These are phyloP conservation scores for Montipora sp. DNA, from an alignment of 64 coral and sea anemone genomes.

Conservation along the genomic window DNA sequence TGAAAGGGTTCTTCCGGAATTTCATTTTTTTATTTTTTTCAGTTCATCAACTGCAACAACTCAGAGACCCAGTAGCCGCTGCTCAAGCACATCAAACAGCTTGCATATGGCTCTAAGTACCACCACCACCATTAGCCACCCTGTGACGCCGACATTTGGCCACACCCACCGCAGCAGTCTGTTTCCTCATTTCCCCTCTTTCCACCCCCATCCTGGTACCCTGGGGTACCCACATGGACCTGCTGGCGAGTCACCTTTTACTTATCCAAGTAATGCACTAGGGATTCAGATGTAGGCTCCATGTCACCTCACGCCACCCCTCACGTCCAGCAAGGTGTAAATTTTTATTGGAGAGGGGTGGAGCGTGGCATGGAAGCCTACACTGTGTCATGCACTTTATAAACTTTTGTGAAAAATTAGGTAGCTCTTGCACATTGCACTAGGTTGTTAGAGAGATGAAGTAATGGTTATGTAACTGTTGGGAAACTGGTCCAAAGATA, in stretches of 20 bases:
- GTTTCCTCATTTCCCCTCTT: constrained; percentile 72
- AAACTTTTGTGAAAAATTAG: not conserved
- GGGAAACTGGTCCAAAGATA: no score
- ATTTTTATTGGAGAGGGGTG: not conserved
- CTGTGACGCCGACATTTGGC: constrained; percentile 60
- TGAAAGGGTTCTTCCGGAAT: not conserved
- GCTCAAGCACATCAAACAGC: constrained; percentile 20
- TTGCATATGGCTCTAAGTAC: constrained; percentile 33
- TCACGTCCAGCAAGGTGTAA: not conserved
- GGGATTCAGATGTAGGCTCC: constrained; percentile 15
- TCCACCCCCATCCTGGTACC: constrained; percentile 51
- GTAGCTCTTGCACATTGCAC: constrained; percentile 13
- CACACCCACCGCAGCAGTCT: constrained; percentile 52
- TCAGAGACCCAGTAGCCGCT: constrained; percentile 20
- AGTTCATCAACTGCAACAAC: constrained; percentile 51
- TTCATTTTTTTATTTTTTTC: not conserved
- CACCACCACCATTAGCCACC: constrained; percentile 48
- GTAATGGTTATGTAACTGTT: no score
- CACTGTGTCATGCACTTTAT: constrained; percentile 8
- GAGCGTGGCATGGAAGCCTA: not conserved
- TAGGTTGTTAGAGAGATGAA: not conserved
- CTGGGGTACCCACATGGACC: constrained; percentile 61
- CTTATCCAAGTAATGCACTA: constrained; percentile 73
- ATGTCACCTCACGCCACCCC: constrained; percentile 27
- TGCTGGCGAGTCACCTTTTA: constrained; percentile 58